phyloP scores from a whole-genome alignment of 2,888 invertebrate genomes.

The Zaprionus obscuricornis region DNA sequence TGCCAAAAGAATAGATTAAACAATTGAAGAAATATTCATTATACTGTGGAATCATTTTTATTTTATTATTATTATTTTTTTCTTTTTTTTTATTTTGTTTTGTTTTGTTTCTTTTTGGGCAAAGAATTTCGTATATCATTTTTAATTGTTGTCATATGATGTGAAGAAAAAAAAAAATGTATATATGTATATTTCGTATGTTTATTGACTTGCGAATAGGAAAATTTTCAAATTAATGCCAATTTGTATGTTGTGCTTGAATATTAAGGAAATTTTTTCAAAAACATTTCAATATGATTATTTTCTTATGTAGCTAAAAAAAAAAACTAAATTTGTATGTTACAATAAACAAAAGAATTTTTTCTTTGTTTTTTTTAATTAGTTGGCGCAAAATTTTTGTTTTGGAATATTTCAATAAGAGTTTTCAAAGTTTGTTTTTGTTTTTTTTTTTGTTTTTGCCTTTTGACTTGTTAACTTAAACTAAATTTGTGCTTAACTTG shows the following conservation, averaged over 20 bases:
- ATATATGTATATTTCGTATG: constrained; percentile 29
- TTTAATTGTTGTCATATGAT: constrained; percentile 53
- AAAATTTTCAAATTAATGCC: constrained; percentile 13
- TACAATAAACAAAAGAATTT: not conserved
- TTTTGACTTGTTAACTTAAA: too few relatives aligned
- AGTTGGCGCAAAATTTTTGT: not conserved
- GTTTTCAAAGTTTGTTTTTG: constrained; percentile 2
- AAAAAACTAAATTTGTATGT: constrained; percentile 6
- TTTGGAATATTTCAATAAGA: too few relatives aligned
- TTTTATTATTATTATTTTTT: too few relatives aligned
- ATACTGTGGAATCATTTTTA: constrained; percentile 45
- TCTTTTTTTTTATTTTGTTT: too few relatives aligned
- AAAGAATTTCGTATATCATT: constrained; percentile 1
- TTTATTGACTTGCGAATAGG: constrained; percentile 1
- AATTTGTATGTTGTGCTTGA: too few relatives aligned
- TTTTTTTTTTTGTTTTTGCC: constrained; percentile 3
- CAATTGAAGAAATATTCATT: constrained; percentile 31
- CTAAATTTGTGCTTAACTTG: too few relatives aligned
- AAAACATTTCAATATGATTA: too few relatives aligned
- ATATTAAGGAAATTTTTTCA: constrained; percentile 13
- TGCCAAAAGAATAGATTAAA: constrained; percentile 59
- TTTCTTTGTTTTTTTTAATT: not conserved
- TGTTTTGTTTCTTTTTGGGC: too few relatives aligned
- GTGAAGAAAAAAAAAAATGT: too few relatives aligned
- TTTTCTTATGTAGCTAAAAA: too few relatives aligned